Percentiles rank a stretch among this genome's conserved stretches.
These are phyloP conservation scores for Scophthalmus maximus DNA, from an alignment of 2,113 vertebrate species.

Conservation along the genomic window DNA sequence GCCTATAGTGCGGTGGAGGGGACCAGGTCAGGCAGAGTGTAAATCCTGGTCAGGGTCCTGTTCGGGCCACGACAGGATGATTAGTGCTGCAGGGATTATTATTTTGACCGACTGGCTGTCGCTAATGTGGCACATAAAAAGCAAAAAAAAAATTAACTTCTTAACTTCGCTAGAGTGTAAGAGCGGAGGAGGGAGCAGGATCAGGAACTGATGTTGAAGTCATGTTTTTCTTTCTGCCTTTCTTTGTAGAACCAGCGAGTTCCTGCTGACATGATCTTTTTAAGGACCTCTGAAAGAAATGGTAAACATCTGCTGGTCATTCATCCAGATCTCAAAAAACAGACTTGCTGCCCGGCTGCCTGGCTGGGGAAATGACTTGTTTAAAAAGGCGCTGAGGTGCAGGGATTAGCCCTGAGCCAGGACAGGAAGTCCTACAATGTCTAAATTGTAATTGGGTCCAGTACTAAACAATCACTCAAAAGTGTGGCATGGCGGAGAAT, in stretches of 20 bases:
- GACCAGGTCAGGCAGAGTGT: slow-evolving; percentile 58
- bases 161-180: slow-evolving; percentile 36
- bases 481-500: not conserved
- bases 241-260: slow-evolving; percentile 93
- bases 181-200: slow-evolving; percentile 22
- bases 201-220: slow-evolving; percentile 66
- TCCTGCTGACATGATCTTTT: slow-evolving; percentile 99
- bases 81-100: slow-evolving; percentile 65
- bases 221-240: slow-evolving; percentile 67
- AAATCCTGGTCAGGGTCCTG: slow-evolving; percentile 52
- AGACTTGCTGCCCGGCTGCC: slow-evolving; percentile 27
- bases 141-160: slow-evolving; percentile 54
- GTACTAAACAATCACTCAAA: slow-evolving; percentile 54
- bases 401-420: slow-evolving; percentile 74
- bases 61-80: slow-evolving; percentile 53
- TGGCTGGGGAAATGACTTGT: slow-evolving; percentile 68
- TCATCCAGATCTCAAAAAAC: slow-evolving; percentile 73
- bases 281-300: slow-evolving; percentile 98
- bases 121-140: slow-evolving; percentile 68
- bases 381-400: slow-evolving; percentile 74
- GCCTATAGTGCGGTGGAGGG: slow-evolving; percentile 24
- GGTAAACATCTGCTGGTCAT: slow-evolving; percentile 94
- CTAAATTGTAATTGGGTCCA: slow-evolving; percentile 64
- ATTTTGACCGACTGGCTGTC: slow-evolving; percentile 59
- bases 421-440: slow-evolving; percentile 72